These are phyloP conservation scores for Melanerpes aurifrons DNA, from an alignment of 2,113 vertebrate genomes.

Conservation along the genomic window DNA sequence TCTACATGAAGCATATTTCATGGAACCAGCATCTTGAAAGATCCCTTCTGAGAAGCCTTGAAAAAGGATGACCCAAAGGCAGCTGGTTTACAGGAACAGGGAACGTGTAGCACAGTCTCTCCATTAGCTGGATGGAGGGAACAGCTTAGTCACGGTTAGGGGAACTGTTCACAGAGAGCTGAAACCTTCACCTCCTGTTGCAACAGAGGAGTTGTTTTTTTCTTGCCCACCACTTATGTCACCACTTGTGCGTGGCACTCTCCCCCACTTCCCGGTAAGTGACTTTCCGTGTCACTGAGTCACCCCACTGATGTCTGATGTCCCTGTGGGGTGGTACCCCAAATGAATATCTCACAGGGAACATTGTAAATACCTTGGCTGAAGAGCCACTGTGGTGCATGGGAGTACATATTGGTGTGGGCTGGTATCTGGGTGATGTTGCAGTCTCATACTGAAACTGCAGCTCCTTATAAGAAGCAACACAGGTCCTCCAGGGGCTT, in stretches of 20 bases:
- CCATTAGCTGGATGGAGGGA: not conserved
- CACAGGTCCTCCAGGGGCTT: not conserved
- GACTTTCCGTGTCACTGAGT: slow-evolving; percentile 8
- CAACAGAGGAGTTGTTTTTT: slow-evolving; percentile 39
- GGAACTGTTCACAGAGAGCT: not conserved
- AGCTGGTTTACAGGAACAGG: slow-evolving; percentile 1
- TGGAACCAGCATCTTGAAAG: not conserved
- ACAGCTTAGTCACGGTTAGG: slow-evolving; percentile 44
- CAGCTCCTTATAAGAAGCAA: not conserved
- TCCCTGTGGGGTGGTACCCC: not conserved
- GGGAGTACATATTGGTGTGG: not conserved
- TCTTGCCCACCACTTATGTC: slow-evolving; percentile 37
- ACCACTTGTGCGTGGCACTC: slow-evolving; percentile 1
- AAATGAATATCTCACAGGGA: not conserved
- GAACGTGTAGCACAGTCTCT: not conserved
- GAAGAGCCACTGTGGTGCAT: not conserved
- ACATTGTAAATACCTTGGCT: not conserved
- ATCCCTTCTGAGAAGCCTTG: slow-evolving; percentile 9
- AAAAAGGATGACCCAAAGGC: not conserved
- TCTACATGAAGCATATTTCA: not conserved
- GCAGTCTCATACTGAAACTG: not conserved
- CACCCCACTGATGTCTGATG: not conserved
- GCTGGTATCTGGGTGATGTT: not conserved
- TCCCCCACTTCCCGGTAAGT: slow-evolving; percentile 29
- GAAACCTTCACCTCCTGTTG: slow-evolving; percentile 58